Evolutionary conservation across 2,113 vertebrate genomes (phyloP).

Genomic region (Clarias gariepinus): DNA sequence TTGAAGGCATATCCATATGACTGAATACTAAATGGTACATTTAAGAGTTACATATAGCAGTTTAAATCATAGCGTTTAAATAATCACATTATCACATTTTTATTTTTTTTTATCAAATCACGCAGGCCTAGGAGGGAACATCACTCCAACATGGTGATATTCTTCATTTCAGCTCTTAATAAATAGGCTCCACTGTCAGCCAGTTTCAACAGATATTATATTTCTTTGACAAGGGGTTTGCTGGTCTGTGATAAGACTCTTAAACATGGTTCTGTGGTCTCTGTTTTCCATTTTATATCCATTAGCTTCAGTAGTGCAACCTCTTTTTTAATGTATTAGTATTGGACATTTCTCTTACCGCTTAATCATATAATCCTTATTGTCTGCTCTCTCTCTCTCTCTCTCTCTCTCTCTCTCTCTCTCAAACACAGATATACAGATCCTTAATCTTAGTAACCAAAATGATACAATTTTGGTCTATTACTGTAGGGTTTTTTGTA

Average conservation of each 20-base stretch:
- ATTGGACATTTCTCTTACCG: slow-evolving; percentile 24
- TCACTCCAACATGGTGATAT: not conserved
- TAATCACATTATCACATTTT: too few relatives aligned
- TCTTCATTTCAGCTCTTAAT: not conserved
- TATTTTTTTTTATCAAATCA: too few relatives aligned
- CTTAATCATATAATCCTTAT: slow-evolving; percentile 44
- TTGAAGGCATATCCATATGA: too few relatives aligned
- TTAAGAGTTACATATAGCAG: too few relatives aligned
- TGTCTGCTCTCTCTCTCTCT: not conserved
- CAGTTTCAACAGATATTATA: not conserved
- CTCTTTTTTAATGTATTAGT: slow-evolving; percentile 37
- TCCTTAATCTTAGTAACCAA: not conserved
- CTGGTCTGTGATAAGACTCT: slow-evolving; percentile 18
- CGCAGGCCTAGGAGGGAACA: not conserved
- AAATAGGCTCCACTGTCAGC: not conserved
- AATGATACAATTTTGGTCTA: not conserved
- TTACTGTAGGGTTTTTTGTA: not conserved
- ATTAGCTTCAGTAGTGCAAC: slow-evolving; percentile 21
- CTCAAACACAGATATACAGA: not conserved
- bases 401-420: not conserved
- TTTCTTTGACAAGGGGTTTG: not conserved
- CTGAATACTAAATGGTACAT: too few relatives aligned
- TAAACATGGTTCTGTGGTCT: not conserved
- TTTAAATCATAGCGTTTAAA: too few relatives aligned
- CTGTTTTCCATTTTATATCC: not conserved